phyloP scores from a whole-genome alignment of 1,140 invertebrate genomes.

The Asbolus verrucosus region DNA sequence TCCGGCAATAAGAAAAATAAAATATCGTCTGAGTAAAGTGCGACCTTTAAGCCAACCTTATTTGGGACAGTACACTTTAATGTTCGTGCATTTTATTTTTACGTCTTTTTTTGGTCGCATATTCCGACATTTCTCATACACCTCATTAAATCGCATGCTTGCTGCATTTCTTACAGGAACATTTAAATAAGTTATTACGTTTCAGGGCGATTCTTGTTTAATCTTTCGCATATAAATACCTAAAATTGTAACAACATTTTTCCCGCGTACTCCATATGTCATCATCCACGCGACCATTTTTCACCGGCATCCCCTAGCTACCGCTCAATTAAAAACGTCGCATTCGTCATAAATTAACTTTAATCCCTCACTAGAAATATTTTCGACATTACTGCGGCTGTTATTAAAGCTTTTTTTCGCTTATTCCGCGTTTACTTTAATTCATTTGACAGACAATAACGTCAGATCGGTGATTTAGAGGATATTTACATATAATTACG shows the following conservation, averaged over 20 bases:
- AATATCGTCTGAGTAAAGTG: slow-evolving; percentile 39
- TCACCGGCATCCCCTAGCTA: slow-evolving; percentile 11
- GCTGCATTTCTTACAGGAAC: slow-evolving; percentile 30
- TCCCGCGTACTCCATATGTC: slow-evolving; percentile 26
- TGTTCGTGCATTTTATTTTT: slow-evolving; percentile 6
- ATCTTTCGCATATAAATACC: slow-evolving; percentile 38
- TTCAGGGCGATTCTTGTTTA: slow-evolving; percentile 18
- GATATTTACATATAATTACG: slow-evolving; percentile 50
- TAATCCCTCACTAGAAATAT: too few relatives aligned
- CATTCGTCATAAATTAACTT: neutral
- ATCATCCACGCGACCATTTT: slow-evolving; percentile 13
- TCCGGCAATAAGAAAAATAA: slow-evolving; percentile 41
- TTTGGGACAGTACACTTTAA: slow-evolving; percentile 32
- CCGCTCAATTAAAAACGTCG: slow-evolving; percentile 24
- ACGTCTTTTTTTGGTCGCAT: slow-evolving; percentile 3
- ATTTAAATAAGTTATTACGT: slow-evolving; percentile 31
- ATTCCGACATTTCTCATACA: slow-evolving; percentile 34
- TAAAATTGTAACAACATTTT: slow-evolving; percentile 38
- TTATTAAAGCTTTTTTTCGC: neutral
- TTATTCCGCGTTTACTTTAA: neutral
- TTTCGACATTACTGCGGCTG: neutral
- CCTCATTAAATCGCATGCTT: slow-evolving; percentile 30
- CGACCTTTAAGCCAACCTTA: slow-evolving; percentile 40
- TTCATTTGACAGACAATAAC: neutral
- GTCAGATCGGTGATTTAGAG: slow-evolving; percentile 42